Percentiles rank a stretch among this genome's conserved stretches.
Conservation (phyloP, 2,113 vertebrate species). For the Stictonetta naevosa region DNA sequence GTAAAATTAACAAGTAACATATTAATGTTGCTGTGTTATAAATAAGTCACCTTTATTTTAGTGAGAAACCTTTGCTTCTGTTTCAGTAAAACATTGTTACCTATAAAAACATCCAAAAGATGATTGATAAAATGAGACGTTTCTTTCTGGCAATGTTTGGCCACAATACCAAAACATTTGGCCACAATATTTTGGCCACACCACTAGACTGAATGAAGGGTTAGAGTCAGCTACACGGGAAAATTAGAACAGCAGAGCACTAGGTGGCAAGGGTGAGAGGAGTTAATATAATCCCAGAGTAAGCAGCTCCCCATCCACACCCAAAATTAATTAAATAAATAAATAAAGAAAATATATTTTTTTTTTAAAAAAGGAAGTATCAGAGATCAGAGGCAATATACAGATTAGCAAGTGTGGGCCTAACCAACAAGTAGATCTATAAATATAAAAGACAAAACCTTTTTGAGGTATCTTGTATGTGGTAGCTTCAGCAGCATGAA, state of each 20-base stretch:
- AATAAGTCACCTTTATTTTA: not conserved
- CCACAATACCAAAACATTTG: not conserved
- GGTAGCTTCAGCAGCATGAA: not conserved
- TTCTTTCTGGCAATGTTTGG: not conserved
- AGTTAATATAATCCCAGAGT: not conserved
- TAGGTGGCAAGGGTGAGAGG: fast-evolving
- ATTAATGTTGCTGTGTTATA: not conserved
- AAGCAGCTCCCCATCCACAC: not conserved
- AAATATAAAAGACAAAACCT: not conserved
- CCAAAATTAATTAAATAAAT: no score
- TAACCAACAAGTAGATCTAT: not conserved
- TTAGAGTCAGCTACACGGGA: not conserved
- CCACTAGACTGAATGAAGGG: not conserved
- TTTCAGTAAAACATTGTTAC: not conserved
- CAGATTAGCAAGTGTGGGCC: not conserved
- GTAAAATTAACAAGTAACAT: not conserved
- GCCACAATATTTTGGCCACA: not conserved
- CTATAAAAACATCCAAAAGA: not conserved
- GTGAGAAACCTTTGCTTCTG: not conserved
- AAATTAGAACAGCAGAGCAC: not conserved
- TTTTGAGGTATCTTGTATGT: not conserved
- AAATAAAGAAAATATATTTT: no score
- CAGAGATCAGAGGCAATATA: not conserved
- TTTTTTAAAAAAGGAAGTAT: not conserved
- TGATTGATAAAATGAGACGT: not conserved